These are phyloP conservation scores for Microchirus variegatus DNA, from an alignment of 2,797 vertebrate genomes.

Conservation along the genomic window DNA sequence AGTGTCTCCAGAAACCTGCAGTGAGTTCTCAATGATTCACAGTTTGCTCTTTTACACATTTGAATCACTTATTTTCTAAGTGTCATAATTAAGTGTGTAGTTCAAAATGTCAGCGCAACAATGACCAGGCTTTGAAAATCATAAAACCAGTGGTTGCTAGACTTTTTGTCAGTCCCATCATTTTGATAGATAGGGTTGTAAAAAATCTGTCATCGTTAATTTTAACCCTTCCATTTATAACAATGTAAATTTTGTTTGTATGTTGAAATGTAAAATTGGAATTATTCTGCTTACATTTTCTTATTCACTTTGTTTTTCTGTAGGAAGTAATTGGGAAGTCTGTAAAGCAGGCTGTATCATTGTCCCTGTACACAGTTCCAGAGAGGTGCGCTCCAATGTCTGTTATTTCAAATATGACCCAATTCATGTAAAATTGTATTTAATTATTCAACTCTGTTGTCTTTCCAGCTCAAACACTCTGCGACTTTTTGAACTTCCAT, in stretches of 20 bases:
- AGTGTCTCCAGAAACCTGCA: constrained; percentile 93
- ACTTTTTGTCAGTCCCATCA: too few relatives aligned
- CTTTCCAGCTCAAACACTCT: constrained; percentile 84
- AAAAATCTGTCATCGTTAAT: too few relatives aligned
- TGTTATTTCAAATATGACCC: background rate
- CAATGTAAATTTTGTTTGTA: background rate
- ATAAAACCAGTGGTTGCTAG: too few relatives aligned
- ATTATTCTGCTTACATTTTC: background rate
- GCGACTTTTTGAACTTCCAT: constrained; percentile 91
- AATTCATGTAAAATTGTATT: constrained; percentile 10
- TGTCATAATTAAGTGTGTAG: background rate
- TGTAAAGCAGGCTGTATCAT: constrained; percentile 86
- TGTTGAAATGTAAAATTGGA: too few relatives aligned
- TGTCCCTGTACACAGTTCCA: constrained; percentile 86
- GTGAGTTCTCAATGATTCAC: constrained; percentile 77
- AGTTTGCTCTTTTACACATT: background rate
- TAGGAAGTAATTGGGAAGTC: constrained; percentile 95
- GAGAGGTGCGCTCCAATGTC: constrained; percentile 81
- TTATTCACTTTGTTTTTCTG: constrained; percentile 40
- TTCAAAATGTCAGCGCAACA: background rate
- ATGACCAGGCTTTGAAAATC: too few relatives aligned
- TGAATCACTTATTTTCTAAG: background rate
- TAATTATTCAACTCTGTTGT: constrained; percentile 12
- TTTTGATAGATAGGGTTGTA: too few relatives aligned
- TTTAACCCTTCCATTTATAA: too few relatives aligned